These are phyloP conservation scores for Nephila pilipes DNA, from an alignment of 1,140 invertebrate species.

Conservation along the genomic window DNA sequence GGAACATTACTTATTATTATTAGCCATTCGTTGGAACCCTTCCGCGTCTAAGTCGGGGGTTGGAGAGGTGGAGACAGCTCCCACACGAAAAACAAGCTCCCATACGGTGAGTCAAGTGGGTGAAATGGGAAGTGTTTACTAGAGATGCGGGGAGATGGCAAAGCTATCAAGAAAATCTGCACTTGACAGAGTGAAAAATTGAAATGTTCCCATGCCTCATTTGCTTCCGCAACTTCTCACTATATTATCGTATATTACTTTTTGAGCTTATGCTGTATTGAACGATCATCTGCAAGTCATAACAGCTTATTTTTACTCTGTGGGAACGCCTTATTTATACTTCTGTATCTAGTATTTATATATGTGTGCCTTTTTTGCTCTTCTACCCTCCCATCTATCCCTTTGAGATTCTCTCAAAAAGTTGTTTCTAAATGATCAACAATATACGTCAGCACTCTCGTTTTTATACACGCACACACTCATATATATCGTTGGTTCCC, in stretches of 20 bases:
- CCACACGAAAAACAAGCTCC: conserved; percentile 43
- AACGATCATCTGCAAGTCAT: conserved; percentile 58
- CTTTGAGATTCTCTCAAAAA: conserved; percentile 18
- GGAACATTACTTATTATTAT: conserved; percentile 73
- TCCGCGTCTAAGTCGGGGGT: conserved; percentile 2
- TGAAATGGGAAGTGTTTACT: conserved; percentile 43
- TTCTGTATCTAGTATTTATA: conserved; percentile 58
- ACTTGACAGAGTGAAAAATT: conserved; percentile 73
- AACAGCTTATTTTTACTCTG: conserved; percentile 31
- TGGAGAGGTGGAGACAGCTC: not conserved
- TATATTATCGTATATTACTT: conserved; percentile 72
- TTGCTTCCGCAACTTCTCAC: conserved; percentile 53
- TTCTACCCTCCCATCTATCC: not conserved
- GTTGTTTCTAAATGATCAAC: conserved; percentile 1
- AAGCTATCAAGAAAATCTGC: conserved; percentile 69
- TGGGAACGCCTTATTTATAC: conserved; percentile 48
- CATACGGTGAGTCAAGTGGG: conserved; percentile 59
- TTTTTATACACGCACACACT: not conserved
- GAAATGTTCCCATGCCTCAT: conserved; percentile 69
- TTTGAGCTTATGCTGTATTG: conserved; percentile 65
- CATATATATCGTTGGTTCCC: not conserved
- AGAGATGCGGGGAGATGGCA: conserved; percentile 17
- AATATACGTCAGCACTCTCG: conserved; percentile 8
- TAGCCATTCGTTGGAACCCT: conserved; percentile 69
- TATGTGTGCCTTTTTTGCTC: not conserved